Percentiles rank a stretch among this genome's conserved stretches.
Evolutionary conservation across 2,113 vertebrate species (phyloP).

Genomic region (Pelodiscus sinensis): DNA sequence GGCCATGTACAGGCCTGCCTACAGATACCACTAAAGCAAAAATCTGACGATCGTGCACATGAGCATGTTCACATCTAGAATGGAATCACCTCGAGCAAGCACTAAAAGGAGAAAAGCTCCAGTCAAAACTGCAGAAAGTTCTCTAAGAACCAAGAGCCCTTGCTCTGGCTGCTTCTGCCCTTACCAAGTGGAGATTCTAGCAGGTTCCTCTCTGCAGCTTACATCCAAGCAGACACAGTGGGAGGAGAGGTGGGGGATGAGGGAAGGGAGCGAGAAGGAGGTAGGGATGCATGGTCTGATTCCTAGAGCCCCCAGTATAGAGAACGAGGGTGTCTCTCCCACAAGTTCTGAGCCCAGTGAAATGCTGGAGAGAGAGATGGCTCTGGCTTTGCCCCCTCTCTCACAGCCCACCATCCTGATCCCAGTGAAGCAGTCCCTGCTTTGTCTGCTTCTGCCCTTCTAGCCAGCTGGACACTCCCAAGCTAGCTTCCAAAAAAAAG

Average conservation of each 20-base stretch:
- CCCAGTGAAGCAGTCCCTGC: neutral
- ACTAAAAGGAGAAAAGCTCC: neutral
- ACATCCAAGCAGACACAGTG: neutral
- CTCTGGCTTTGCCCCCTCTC: neutral
- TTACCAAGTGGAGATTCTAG: neutral
- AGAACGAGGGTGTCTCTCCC: neutral
- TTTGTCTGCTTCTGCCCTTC: neutral
- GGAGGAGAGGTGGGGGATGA: neutral
- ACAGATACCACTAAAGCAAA: too few species aligned
- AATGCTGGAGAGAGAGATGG: neutral
- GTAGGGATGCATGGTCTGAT: neutral
- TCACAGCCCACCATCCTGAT: fast-evolving
- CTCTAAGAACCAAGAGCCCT: neutral
- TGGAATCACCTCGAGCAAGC: too few species aligned
- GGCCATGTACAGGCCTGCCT: too few species aligned
- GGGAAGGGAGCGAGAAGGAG: neutral
- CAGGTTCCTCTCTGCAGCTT: neutral
- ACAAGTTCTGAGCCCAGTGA: neutral
- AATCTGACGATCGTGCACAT: too few species aligned
- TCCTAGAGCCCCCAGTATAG: neutral
- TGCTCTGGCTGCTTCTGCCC: neutral
- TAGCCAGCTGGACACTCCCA: neutral
- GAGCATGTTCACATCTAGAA: too few species aligned
- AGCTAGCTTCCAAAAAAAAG: neutral
- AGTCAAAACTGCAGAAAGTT: neutral